Conservation (phyloP, 2,113 vertebrate genomes). For the Chaetodon trifascialis region DNA sequence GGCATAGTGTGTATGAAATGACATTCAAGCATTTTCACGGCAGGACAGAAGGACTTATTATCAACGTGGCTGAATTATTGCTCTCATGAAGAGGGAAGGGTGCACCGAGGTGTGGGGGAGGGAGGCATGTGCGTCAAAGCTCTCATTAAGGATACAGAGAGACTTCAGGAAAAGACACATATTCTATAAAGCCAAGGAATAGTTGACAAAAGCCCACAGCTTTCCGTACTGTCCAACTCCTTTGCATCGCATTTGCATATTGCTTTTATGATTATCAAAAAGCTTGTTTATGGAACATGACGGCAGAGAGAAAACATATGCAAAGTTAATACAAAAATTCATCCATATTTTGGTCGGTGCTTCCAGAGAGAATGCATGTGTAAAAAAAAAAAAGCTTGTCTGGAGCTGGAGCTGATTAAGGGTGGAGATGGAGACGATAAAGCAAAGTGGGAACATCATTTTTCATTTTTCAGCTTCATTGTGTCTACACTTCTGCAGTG, state of each 20-base stretch:
- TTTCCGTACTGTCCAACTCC: slow-evolving; percentile 28
- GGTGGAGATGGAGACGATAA: slow-evolving; percentile 42
- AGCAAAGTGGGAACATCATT: slow-evolving; percentile 44
- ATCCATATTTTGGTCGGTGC: slow-evolving; percentile 41
- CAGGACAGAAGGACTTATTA: slow-evolving; percentile 77
- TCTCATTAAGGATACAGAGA: slow-evolving; percentile 50
- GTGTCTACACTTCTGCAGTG: not conserved
- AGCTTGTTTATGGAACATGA: slow-evolving; percentile 65
- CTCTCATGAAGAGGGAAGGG: slow-evolving; percentile 25
- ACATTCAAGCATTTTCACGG: slow-evolving; percentile 66
- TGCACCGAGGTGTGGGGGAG: slow-evolving; percentile 34
- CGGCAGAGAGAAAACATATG: slow-evolving; percentile 61
- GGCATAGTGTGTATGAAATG: slow-evolving; percentile 64
- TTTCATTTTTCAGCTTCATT: slow-evolving; percentile 35
- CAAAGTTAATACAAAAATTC: slow-evolving; percentile 53
- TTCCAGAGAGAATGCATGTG: slow-evolving; percentile 29
- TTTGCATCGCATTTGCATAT: slow-evolving; percentile 56
- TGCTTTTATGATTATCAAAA: slow-evolving; percentile 72
- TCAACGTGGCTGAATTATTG: slow-evolving; percentile 65
- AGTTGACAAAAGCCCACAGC: slow-evolving; percentile 45
- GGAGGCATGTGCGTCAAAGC: slow-evolving; percentile 61
- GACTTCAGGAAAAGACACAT: slow-evolving; percentile 32
- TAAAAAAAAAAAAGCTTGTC: slow-evolving; percentile 11
- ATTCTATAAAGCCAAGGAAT: slow-evolving; percentile 30
- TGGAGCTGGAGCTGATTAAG: slow-evolving; percentile 60